Conservation (phyloP, 2,888 invertebrate genomes). For the Neoitamus cyanurus region DNA sequence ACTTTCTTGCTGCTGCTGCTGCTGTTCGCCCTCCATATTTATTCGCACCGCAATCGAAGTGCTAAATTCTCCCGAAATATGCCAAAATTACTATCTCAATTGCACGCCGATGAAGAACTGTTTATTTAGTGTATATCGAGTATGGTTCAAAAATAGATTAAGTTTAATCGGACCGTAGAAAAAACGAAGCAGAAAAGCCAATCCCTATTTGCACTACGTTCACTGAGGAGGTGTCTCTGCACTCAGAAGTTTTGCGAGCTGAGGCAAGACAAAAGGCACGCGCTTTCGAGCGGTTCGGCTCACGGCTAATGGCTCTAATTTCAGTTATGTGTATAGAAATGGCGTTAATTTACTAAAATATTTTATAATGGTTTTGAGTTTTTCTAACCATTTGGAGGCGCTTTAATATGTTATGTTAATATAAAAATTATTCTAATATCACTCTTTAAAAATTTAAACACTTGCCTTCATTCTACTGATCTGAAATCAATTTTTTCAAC, state of each 20-base stretch:
- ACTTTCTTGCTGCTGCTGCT: background rate
- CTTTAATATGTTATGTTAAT: no score
- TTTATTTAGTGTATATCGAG: background rate
- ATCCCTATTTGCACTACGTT: slow-evolving; percentile 8
- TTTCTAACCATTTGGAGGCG: no score
- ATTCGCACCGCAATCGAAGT: background rate
- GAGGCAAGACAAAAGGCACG: slow-evolving; percentile 32
- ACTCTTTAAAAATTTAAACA: no score
- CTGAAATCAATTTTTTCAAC: no score
- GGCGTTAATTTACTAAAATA: no score
- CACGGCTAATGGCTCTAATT: background rate
- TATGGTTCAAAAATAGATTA: background rate
- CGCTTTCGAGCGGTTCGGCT: slow-evolving; percentile 33
- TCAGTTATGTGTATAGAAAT: background rate
- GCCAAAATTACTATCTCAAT: background rate
- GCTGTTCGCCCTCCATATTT: slow-evolving; percentile 33
- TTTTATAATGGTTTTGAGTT: no score
- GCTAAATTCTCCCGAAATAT: background rate
- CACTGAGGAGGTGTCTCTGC: slow-evolving; percentile 22
- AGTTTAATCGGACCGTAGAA: background rate
- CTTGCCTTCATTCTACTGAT: no score
- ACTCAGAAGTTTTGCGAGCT: slow-evolving; percentile 13
- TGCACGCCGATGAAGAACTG: background rate
- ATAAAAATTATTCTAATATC: no score
- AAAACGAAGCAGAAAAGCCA: slow-evolving; percentile 13